Percentiles rank a stretch among this genome's conserved stretches.
Evolutionary conservation across 2,797 vertebrate genomes (phyloP).

Genomic region (Urophycis tenuis): DNA sequence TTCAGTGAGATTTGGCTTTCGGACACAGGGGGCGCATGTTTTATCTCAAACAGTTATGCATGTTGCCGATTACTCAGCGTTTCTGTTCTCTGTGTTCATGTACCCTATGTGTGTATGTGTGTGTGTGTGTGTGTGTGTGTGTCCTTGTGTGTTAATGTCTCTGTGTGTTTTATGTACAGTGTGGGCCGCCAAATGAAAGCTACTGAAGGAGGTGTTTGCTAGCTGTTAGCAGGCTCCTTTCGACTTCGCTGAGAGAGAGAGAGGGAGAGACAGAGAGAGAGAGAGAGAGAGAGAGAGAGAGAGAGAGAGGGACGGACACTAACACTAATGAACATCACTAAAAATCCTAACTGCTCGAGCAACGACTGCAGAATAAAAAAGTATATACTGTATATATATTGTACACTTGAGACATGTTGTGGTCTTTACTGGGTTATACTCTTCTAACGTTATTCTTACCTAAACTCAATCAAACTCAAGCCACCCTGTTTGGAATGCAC

Average conservation of each 20-base stretch:
- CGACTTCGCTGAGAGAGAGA: conserved; percentile 15
- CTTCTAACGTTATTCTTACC: background rate
- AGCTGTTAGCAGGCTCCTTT: background rate
- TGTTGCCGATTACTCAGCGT: background rate
- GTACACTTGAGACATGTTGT: background rate
- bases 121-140: conserved; percentile 4
- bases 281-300: too few species aligned
- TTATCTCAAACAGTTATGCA: background rate
- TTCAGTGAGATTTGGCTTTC: background rate
- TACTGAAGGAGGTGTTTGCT: background rate
- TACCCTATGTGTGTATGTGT: conserved; percentile 1
- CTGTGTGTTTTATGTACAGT: conserved; percentile 6
- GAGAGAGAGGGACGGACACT: background rate
- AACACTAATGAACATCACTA: background rate
- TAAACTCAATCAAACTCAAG: background rate
- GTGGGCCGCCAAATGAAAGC: conserved; percentile 4
- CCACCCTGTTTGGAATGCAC: background rate
- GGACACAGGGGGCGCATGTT: conserved; percentile 9
- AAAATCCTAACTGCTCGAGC: background rate
- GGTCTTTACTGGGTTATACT: too few species aligned
- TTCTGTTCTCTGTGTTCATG: conserved; percentile 3
- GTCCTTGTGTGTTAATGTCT: conserved; percentile 2
- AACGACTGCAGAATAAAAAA: background rate
- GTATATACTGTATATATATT: background rate
- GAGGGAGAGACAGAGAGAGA: too few species aligned